These are phyloP conservation scores for Cecidostiba fungosa DNA, from an alignment of 2,888 invertebrate genomes.

Conservation along the genomic window DNA sequence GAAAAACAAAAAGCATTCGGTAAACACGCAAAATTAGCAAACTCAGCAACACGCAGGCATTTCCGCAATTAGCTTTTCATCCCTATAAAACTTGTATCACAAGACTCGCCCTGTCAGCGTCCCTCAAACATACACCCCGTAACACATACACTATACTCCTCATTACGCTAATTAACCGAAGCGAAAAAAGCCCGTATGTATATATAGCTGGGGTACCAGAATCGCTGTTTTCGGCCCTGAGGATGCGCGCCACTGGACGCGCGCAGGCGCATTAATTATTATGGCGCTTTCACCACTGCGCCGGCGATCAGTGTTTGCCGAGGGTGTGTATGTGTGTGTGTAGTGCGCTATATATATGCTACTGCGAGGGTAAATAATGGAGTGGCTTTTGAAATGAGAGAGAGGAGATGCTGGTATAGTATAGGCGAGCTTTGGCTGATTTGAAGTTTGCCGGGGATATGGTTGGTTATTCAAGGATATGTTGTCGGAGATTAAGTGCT, in stretches of 20 bases:
- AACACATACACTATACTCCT: not conserved
- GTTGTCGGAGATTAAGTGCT: not conserved
- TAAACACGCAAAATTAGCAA: not conserved
- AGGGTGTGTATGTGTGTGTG: not conserved
- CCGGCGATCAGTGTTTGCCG: not conserved
- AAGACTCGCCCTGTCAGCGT: not conserved
- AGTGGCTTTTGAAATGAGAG: slow-evolving; percentile 1
- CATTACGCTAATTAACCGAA: slow-evolving; percentile 9
- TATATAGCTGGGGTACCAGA: not conserved
- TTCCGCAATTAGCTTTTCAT: not conserved
- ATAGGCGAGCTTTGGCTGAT: not conserved
- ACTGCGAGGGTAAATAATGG: slow-evolving; percentile 25
- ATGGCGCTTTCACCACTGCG: slow-evolving; percentile 32
- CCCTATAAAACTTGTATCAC: not conserved
- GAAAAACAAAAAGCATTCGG: too few relatives aligned
- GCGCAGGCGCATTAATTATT: slow-evolving; percentile 54
- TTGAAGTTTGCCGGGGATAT: not conserved
- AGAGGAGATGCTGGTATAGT: too few relatives aligned
- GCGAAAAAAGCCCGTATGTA: not conserved
- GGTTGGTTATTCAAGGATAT: not conserved
- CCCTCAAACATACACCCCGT: not conserved
- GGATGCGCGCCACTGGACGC: slow-evolving; percentile 26
- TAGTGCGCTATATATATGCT: too few relatives aligned
- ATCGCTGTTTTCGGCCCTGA: not conserved
- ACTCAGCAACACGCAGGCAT: not conserved